Evolutionary conservation across 2,797 vertebrate genomes (phyloP).

Genomic region (Peromyscus eremicus): DNA sequence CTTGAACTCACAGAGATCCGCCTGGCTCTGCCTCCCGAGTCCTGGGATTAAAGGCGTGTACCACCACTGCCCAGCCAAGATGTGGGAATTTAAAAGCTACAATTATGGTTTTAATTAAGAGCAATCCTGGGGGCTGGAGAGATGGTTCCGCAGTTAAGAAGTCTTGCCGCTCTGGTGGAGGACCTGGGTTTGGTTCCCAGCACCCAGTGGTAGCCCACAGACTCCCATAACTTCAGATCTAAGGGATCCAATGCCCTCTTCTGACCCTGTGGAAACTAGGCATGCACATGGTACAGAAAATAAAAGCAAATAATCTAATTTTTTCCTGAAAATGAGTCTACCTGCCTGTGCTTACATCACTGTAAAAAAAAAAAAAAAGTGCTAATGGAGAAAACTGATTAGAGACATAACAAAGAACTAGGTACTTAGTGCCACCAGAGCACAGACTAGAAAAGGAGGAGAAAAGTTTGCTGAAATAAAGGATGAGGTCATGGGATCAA

Average conservation of each 20-base stretch:
- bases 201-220: background rate
- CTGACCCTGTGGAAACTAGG: background rate
- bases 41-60: too few relatives aligned
- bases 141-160: background rate
- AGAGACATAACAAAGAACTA: background rate
- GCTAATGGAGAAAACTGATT: background rate
- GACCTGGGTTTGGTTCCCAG: background rate
- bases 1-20: too few relatives aligned
- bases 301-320: background rate
- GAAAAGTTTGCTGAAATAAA: slow-evolving; percentile 12
- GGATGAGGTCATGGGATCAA: background rate
- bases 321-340: background rate
- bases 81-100: background rate
- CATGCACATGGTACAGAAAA: background rate
- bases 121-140: background rate
- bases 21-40: too few relatives aligned
- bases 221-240: background rate
- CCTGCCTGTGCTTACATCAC: background rate
- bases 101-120: background rate
- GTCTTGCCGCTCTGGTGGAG: background rate
- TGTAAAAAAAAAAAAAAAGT: background rate
- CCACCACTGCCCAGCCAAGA: too few relatives aligned
- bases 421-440: background rate
- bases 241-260: background rate
- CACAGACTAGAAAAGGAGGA: background rate